Base-by-base conservation (phyloP, 2,797 vertebrate species). In the Meda fulgida region DNA sequence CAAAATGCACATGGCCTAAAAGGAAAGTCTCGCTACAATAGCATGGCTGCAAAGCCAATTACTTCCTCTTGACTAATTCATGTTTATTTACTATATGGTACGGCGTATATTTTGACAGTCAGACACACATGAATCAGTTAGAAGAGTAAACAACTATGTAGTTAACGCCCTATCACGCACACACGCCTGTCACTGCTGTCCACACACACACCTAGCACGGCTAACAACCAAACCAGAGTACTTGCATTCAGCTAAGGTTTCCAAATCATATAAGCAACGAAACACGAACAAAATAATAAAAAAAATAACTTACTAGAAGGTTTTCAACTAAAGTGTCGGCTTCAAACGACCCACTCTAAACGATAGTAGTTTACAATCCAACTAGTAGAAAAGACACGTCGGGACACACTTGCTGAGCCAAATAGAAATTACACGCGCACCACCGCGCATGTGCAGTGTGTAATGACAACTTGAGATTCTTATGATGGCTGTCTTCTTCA, bases 401-500 rank as follows among this genome's bases (percentile, higher is more conserved):
- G 40, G 78, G 78, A n/a, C 31, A 34, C 60, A 80, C 46, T 55
- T 9, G 11, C 77, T 65, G 77, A 46, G 77, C 38, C 77, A 46
- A 72, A 53, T 31, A 72, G n/a, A 63, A 82, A 82, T 48, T 11
- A 73, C 29, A 63, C n/a, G n/a, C 3, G 36, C 38, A 3, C 9
- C 38, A 63, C 55, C 13, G 81, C 81, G 85, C 85, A 84, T 80
- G 85, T 40, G 85, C 85, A 60, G 1, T 38, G 2, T 34, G 58
- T 29, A 48, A 19, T 80, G 58, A 46, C 78, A 51, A 71, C 58
- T 80, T 80, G 31, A 66, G 8, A 23, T 40, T 55, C 9, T 71
- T 46, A 11, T 18, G 38, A n/a, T 48, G 40, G 38, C 26, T 34
- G 16, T 66, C 53, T 38, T 63, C 21, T 29, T 63, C 21, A 46